Evolutionary conservation across 1,140 invertebrate genomes (phyloP), one percentile per base, ranked within the genome.

Genomic region (Pseudomyrmex sp.): DNA sequence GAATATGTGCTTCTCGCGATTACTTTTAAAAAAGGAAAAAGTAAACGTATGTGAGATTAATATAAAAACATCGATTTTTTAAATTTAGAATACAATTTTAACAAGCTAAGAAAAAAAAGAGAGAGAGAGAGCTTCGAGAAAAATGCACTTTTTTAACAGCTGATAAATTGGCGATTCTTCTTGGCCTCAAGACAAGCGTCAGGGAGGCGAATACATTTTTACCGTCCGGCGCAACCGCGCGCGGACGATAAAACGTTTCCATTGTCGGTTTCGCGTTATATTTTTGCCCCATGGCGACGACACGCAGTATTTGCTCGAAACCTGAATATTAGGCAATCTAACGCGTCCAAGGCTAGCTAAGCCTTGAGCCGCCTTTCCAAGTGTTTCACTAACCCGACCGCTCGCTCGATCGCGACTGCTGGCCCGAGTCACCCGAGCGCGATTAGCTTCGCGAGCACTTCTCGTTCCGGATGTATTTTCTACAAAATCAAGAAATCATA

Each of bases 281-380:
- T 89, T 86, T 87, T 86, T 85, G 59, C 75, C 79, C 84, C 50
- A 65, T 87, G 74, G 72, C 72, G 56, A 77, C 83, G 86, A 88
- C 85, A 88, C 83, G 69, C 73, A 86, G 80, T 61, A 76, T 77
- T 52, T 85, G 66, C 84, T 88, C 88, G 85, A 87, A 91, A 90
- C 86, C 88, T 89, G 91, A 94, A 94, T 94, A 94, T 94, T 94
- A 92, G 93, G 93, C 93, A 94, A 94, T 94, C 93, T 94, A 94
- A 94, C 89, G 91, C 93, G 93, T 94, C 92, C 93, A 94, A 94
- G 93, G 93, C 93, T 94, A 94, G 86, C 86, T 85, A 82, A 93
- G 93, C 93, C 93, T 94, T 94, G 93, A 94, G 92, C 91, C 88
- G 90, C 92, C 93, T 94, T 94, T 93, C 93, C 93, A 94, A 93